Conservation (phyloP, 2,888 invertebrate genomes). For the Eristalis pertinax region DNA sequence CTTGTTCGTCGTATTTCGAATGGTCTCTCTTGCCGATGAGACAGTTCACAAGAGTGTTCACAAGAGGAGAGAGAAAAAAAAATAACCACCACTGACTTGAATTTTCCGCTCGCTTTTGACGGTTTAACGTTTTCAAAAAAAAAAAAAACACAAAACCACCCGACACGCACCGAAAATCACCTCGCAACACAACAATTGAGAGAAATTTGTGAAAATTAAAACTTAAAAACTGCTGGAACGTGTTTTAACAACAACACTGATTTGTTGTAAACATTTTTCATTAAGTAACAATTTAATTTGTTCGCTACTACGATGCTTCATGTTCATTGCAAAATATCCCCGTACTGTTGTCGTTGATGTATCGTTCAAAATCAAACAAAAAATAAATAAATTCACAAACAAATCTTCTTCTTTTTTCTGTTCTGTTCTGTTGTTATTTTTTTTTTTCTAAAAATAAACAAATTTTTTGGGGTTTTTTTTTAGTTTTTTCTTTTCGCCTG, state of each 20-base stretch:
- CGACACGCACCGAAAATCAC: too few relatives aligned
- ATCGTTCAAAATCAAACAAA: background rate
- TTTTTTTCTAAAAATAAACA: background rate
- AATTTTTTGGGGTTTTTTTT: background rate
- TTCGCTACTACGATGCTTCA: slow-evolving; percentile 49
- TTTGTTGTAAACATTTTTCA: slow-evolving; percentile 64
- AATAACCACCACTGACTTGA: too few relatives aligned
- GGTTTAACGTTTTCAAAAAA: too few relatives aligned
- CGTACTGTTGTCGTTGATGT: slow-evolving; percentile 12
- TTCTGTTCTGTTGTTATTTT: background rate
- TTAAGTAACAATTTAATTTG: slow-evolving; percentile 46
- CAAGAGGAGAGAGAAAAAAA: too few relatives aligned
- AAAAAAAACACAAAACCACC: too few relatives aligned
- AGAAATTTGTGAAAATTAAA: background rate
- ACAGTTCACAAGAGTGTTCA: too few relatives aligned
- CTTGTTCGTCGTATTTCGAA: too few relatives aligned
- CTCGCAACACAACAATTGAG: background rate
- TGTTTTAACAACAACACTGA: slow-evolving; percentile 57
- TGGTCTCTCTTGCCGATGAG: too few relatives aligned
- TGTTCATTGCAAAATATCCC: slow-evolving; percentile 53
- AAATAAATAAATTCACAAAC: too few relatives aligned
- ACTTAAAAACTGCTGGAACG: slow-evolving; percentile 41
- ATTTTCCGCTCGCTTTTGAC: too few relatives aligned
- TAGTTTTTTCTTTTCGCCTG: too few relatives aligned
- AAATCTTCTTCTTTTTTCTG: too few relatives aligned